A percentile compares a stretch with the other conserved stretches of the same genome.
Conservation (phyloP, 1,140 invertebrate species). For the Cherax quadricarinatus region DNA sequence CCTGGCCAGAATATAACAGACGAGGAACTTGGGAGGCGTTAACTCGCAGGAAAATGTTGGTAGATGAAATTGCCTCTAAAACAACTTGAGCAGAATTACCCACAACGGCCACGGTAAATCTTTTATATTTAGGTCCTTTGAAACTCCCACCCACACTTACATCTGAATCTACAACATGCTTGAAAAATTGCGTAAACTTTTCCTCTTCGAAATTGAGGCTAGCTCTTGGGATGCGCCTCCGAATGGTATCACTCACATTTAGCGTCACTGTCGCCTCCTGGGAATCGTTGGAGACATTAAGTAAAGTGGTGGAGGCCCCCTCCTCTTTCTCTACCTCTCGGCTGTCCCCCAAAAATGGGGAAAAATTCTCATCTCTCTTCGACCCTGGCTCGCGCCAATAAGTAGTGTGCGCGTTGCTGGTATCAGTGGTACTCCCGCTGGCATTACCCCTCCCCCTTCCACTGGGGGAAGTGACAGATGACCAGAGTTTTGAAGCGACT, state of each 20-base stretch:
- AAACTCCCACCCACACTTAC: neutral
- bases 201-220: slow-evolving; percentile 54
- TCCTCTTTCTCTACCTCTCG: neutral
- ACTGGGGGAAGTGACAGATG: slow-evolving; percentile 1
- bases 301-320: slow-evolving; percentile 30
- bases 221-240: slow-evolving; percentile 47
- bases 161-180: neutral
- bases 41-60: neutral
- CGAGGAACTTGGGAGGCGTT: neutral
- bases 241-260: slow-evolving; percentile 64
- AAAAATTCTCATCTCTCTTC: neutral
- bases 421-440: neutral
- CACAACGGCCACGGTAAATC: slow-evolving; percentile 29
- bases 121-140: neutral
- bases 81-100: neutral
- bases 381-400: neutral
- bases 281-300: slow-evolving; percentile 38
- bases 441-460: neutral
- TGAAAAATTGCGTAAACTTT: neutral
- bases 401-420: neutral
- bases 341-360: neutral
- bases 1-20: neutral
- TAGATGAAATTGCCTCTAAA: neutral
- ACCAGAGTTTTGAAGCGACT: neutral
- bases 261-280: slow-evolving; percentile 60